phyloP scores from a whole-genome alignment of 2,113 vertebrate species.

The Lampris megalopsis region DNA sequence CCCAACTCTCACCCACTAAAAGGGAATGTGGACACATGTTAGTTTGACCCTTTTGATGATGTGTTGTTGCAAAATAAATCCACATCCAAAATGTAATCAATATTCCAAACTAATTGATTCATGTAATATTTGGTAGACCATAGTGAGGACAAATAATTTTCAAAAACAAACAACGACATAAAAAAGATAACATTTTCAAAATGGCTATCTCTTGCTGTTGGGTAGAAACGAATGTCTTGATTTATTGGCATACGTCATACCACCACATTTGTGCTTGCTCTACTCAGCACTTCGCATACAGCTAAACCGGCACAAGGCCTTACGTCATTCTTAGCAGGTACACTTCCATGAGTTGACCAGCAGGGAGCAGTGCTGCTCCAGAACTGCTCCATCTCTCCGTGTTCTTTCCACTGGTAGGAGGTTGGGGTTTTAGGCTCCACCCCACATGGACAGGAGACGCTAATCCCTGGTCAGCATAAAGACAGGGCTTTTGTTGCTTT shows the following conservation, averaged over 20 bases:
- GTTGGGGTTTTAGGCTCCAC: slow-evolving; percentile 64
- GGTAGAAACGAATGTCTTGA: too few species aligned
- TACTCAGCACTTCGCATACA: background rate
- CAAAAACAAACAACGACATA: too few species aligned
- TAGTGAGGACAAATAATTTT: too few species aligned
- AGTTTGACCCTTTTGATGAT: too few species aligned
- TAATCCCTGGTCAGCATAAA: slow-evolving; percentile 53
- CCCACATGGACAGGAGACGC: slow-evolving; percentile 45
- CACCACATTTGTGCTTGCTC: background rate
- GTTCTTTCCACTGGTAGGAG: slow-evolving; percentile 53
- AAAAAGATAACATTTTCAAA: too few species aligned
- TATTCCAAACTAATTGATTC: too few species aligned
- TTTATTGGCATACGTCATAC: background rate
- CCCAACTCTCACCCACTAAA: too few species aligned
- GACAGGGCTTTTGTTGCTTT: background rate
- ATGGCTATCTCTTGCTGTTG: too few species aligned
- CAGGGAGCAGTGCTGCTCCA: slow-evolving; percentile 74
- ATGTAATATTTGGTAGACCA: too few species aligned
- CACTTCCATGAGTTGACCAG: slow-evolving; percentile 29
- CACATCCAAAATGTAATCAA: too few species aligned
- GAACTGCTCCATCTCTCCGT: slow-evolving; percentile 6
- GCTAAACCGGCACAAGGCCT: slow-evolving; percentile 4
- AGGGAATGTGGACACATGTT: too few species aligned
- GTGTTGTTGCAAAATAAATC: too few species aligned
- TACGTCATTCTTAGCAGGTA: slow-evolving; percentile 46